Conservation (phyloP, 2,888 invertebrate genomes). For the Argynnis bischoffii region DNA sequence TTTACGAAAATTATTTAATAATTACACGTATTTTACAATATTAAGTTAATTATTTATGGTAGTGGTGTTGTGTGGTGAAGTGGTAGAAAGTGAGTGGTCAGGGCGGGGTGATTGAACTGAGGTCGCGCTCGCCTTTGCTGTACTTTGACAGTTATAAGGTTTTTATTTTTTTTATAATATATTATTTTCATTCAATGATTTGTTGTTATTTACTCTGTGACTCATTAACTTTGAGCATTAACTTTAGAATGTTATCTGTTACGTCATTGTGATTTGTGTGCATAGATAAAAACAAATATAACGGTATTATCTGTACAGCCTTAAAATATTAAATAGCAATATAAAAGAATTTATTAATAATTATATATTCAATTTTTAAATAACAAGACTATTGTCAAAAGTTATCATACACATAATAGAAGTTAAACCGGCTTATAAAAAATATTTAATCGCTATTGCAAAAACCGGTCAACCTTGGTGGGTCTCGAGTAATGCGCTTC, state of each 20-base stretch:
- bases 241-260: background rate
- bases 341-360: no score
- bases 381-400: background rate
- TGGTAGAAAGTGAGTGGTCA: slow-evolving; percentile 32
- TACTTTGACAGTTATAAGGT: slow-evolving; percentile 31
- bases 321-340: background rate
- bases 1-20: slow-evolving; percentile 62
- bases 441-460: slow-evolving; percentile 51
- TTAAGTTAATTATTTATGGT: slow-evolving; percentile 18
- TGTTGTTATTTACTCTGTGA: slow-evolving; percentile 7
- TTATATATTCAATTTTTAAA: no score
- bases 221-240: background rate
- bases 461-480: slow-evolving; percentile 61
- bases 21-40: slow-evolving; percentile 41
- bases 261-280: background rate
- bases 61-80: slow-evolving; percentile 28
- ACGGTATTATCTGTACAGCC: slow-evolving; percentile 13
- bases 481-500: slow-evolving; percentile 31
- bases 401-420: slow-evolving; percentile 8
- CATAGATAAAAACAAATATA: slow-evolving; percentile 7
- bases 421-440: slow-evolving; percentile 41
- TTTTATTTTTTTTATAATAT: slow-evolving; percentile 20
- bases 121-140: slow-evolving; percentile 25
- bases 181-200: slow-evolving; percentile 1
- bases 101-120: slow-evolving; percentile 68